phyloP scores from a whole-genome alignment of 2,888 invertebrate genomes.

The Carterocephalus palaemon region DNA sequence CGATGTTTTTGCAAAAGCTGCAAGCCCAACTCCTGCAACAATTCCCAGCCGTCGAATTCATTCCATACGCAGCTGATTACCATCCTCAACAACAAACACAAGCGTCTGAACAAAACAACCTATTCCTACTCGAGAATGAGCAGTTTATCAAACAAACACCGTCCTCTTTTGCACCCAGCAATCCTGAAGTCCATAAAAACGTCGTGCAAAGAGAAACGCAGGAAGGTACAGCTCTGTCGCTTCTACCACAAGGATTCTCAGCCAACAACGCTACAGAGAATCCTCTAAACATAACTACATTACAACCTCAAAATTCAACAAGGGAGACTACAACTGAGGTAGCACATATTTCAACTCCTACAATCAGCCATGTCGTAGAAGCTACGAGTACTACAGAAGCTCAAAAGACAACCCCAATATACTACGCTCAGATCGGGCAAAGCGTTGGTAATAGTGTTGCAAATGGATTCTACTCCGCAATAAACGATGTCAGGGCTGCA shows the following conservation, averaged over 20 bases:
- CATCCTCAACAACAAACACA: conserved; percentile 37
- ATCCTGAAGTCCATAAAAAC: conserved; percentile 47
- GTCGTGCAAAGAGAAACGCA: conserved; percentile 64
- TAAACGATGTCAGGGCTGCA: conserved; percentile 81
- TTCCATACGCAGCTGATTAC: conserved; percentile 60
- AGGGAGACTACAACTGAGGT: conserved; percentile 45
- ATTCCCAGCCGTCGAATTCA: conserved; percentile 62
- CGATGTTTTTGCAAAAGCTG: conserved; percentile 66
- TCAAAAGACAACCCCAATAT: conserved; percentile 61
- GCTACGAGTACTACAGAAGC: conserved; percentile 42
- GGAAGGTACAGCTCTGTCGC: conserved; percentile 52
- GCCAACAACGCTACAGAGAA: conserved; percentile 50
- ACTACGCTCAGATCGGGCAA: conserved; percentile 70
- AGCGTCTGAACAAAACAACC: conserved; percentile 35
- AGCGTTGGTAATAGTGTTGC: conserved; percentile 58
- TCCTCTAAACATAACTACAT: conserved; percentile 43
- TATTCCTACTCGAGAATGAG: conserved; percentile 56
- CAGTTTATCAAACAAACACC: conserved; percentile 48
- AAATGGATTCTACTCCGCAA: conserved; percentile 76
- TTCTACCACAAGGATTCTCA: conserved; percentile 49
- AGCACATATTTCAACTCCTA: conserved; percentile 52
- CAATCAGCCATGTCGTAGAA: conserved; percentile 54
- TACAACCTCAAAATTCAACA: conserved; percentile 48
- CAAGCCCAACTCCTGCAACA: conserved; percentile 63
- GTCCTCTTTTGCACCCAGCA: conserved; percentile 43